Percentiles rank a stretch among this genome's conserved stretches.
These are phyloP conservation scores for Yponomeuta malinellus DNA, from an alignment of 2,888 invertebrate species.

Conservation along the genomic window DNA sequence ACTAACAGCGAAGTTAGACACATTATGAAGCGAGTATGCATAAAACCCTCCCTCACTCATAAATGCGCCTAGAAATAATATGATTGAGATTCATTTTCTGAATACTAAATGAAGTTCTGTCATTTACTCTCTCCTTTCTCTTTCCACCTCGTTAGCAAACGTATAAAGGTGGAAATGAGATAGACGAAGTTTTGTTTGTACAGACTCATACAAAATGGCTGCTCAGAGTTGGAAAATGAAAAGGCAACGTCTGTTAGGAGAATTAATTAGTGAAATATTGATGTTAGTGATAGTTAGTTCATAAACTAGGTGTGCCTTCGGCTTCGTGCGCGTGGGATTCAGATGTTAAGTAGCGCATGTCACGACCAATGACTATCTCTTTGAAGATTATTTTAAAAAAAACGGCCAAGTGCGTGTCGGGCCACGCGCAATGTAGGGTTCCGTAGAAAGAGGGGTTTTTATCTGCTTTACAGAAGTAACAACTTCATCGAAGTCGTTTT, in stretches of 20 bases:
- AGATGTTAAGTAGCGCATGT: too few relatives aligned
- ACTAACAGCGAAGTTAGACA: too few relatives aligned
- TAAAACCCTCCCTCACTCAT: conserved; percentile 32
- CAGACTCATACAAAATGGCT: neutral
- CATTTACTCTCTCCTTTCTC: conserved; percentile 34
- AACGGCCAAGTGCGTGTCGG: too few relatives aligned
- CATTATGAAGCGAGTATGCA: conserved; percentile 18
- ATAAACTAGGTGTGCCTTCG: neutral
- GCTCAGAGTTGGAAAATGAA: neutral
- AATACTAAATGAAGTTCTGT: conserved; percentile 60
- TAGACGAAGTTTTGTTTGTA: neutral
- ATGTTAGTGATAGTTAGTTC: neutral
- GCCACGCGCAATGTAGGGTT: too few relatives aligned
- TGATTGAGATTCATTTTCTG: conserved; percentile 65
- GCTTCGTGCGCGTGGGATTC: too few relatives aligned
- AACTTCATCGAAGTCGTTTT: too few relatives aligned
- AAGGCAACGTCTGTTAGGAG: neutral
- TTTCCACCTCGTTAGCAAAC: conserved; percentile 18
- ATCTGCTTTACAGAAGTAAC: too few relatives aligned
- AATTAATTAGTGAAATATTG: neutral
- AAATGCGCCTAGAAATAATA: conserved; percentile 47
- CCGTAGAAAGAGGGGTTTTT: too few relatives aligned
- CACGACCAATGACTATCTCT: too few relatives aligned
- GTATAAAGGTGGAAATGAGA: conserved; percentile 27
- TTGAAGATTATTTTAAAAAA: too few relatives aligned